A percentile compares a stretch with the other conserved stretches of the same genome.
These are phyloP conservation scores for Eptesicus fuscus DNA, from an alignment of 2,113 vertebrate genomes.

Conservation along the genomic window DNA sequence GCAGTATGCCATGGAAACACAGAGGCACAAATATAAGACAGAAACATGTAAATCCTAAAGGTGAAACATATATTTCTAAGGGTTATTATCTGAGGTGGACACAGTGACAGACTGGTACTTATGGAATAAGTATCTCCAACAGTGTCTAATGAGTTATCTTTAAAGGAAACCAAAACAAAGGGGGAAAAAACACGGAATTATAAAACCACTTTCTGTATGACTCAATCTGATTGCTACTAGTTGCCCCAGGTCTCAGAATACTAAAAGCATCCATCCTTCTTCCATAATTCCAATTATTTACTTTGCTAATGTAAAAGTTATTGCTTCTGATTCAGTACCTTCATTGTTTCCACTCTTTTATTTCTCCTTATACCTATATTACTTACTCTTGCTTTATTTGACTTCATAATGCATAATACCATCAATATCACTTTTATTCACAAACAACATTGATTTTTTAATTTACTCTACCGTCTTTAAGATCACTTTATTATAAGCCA, in stretches of 20 bases:
- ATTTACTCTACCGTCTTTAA: background rate
- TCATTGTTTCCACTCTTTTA: background rate
- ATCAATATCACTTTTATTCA: background rate
- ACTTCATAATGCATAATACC: background rate
- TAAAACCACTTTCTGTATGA: background rate
- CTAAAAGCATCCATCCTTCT: background rate
- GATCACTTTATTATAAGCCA: background rate
- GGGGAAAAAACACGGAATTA: background rate
- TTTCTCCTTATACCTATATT: background rate
- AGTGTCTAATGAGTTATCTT: background rate
- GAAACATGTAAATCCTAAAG: conserved; percentile 33
- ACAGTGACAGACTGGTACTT: background rate
- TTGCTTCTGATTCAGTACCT: background rate
- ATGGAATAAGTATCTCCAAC: background rate
- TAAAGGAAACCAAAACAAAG: background rate
- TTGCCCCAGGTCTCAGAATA: background rate
- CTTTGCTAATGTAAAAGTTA: background rate
- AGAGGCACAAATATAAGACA: conserved; percentile 55
- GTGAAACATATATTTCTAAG: conserved; percentile 65
- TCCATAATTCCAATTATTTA: background rate
- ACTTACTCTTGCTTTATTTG: background rate
- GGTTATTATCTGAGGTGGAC: background rate
- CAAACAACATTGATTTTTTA: background rate
- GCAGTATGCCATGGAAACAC: conserved; percentile 68
- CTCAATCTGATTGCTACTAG: background rate